A percentile compares a stretch with the other conserved stretches of the same genome.
phyloP scores from a whole-genome alignment of 2,113 vertebrate genomes.

The Lepisosteus oculatus region DNA sequence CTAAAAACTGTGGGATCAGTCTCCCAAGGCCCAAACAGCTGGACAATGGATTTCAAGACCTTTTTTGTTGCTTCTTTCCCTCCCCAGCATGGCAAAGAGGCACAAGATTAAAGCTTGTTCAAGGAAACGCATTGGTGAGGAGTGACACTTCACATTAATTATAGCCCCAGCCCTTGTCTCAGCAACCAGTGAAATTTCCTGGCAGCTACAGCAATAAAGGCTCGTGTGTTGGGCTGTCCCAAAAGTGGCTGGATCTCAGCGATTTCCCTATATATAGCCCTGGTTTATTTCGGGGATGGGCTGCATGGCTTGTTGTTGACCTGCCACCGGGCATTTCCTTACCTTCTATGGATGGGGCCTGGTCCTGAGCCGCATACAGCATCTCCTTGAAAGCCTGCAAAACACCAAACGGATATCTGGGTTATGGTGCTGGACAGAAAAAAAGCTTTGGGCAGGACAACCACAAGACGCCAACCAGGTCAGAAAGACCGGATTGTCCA shows the following conservation, averaged over 20 bases:
- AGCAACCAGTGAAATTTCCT: not conserved
- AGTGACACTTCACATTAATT: constrained; percentile 44
- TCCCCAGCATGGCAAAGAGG: too few species aligned
- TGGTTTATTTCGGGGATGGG: constrained; percentile 14
- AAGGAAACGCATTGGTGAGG: too few species aligned
- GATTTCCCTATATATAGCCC: constrained; percentile 35
- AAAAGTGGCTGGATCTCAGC: not conserved
- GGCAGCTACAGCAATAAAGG: not conserved
- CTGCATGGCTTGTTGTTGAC: not conserved
- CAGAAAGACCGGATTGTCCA: too few species aligned
- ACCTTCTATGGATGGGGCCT: constrained; percentile 98
- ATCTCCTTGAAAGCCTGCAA: constrained; percentile 94
- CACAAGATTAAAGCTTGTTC: too few species aligned
- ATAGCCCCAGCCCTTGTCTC: constrained; percentile 37
- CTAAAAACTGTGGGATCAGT: too few species aligned
- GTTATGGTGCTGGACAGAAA: constrained; percentile 15
- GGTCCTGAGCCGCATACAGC: constrained; percentile 96
- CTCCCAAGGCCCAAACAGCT: too few species aligned
- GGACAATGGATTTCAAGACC: too few species aligned
- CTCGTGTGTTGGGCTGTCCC: not conserved
- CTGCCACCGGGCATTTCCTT: constrained; percentile 47
- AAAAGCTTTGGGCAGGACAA: not conserved
- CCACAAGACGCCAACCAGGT: too few species aligned
- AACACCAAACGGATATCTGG: constrained; percentile 25
- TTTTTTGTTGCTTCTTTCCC: too few species aligned